phyloP scores from a whole-genome alignment of 2,113 vertebrate genomes.

The Guaruba guarouba region DNA sequence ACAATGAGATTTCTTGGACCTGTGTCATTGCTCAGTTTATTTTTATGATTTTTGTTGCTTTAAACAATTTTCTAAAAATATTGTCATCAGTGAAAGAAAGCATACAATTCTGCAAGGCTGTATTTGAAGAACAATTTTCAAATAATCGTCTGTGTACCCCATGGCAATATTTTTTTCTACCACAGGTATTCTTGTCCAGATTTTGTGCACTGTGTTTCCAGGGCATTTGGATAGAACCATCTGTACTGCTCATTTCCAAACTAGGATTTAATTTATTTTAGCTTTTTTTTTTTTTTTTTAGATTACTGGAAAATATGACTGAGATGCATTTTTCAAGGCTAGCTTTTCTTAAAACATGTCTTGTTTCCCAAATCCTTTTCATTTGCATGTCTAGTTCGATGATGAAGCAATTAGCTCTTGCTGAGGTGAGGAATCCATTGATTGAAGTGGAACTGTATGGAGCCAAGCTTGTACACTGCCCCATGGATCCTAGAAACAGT shows the following conservation, averaged over 20 bases:
- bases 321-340: not conserved
- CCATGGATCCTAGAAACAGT: not conserved
- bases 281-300: not conserved
- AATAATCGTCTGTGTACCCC: not conserved
- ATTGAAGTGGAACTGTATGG: not conserved
- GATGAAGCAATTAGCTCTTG: not conserved
- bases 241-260: not conserved
- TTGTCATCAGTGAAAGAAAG: not conserved
- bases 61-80: not conserved
- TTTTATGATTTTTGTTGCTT: not conserved
- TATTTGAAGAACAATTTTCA: not conserved
- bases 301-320: not conserved
- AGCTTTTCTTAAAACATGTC: not conserved
- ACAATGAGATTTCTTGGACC: not conserved
- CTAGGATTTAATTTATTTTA: not conserved
- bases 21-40: not conserved
- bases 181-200: not conserved
- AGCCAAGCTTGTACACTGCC: not conserved
- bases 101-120: not conserved
- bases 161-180: not conserved
- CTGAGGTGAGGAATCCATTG: not conserved
- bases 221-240: not conserved
- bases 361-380: not conserved
- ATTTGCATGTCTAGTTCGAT: not conserved
- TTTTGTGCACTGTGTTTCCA: not conserved